phyloP scores from a whole-genome alignment of 1,140 invertebrate genomes.

The Drosophila nigrodunni region DNA sequence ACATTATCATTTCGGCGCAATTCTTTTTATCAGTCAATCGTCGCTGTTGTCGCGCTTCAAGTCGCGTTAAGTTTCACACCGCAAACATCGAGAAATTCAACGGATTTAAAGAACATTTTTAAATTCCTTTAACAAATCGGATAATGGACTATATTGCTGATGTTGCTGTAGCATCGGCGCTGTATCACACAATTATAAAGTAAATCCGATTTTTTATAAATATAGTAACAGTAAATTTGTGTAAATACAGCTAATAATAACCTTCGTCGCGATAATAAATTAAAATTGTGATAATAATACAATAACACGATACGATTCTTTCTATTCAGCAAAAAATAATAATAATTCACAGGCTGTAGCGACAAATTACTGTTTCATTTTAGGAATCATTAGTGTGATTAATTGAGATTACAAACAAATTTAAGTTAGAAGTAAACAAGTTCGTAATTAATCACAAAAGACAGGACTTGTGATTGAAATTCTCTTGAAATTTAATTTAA shows the following conservation, averaged over 20 bases:
- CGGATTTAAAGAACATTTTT: background rate
- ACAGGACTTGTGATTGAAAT: background rate
- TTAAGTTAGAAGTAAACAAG: background rate
- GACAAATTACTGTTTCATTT: background rate
- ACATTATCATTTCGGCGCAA: constrained; percentile 70
- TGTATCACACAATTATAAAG: constrained; percentile 18
- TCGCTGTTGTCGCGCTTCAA: constrained; percentile 63
- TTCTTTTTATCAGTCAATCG: constrained; percentile 80
- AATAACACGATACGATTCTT: background rate
- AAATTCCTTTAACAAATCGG: background rate
- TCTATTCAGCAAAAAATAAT: too few relatives aligned
- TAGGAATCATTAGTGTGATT: constrained; percentile 1
- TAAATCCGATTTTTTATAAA: constrained; percentile 9
- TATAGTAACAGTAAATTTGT: too few relatives aligned
- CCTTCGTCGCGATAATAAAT: background rate
- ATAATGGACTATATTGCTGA: constrained; percentile 37
- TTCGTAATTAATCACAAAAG: background rate
- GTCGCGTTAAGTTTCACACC: constrained; percentile 64
- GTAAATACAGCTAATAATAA: background rate
- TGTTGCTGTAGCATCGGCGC: constrained; percentile 3
- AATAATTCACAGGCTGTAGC: background rate
- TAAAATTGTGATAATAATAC: background rate
- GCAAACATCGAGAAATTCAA: constrained; percentile 5
- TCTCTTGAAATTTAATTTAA: background rate
- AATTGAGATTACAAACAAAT: background rate